Evolutionary conservation across 2,113 vertebrate species (phyloP).

Genomic region (Misgurnus anguillicaudatus): DNA sequence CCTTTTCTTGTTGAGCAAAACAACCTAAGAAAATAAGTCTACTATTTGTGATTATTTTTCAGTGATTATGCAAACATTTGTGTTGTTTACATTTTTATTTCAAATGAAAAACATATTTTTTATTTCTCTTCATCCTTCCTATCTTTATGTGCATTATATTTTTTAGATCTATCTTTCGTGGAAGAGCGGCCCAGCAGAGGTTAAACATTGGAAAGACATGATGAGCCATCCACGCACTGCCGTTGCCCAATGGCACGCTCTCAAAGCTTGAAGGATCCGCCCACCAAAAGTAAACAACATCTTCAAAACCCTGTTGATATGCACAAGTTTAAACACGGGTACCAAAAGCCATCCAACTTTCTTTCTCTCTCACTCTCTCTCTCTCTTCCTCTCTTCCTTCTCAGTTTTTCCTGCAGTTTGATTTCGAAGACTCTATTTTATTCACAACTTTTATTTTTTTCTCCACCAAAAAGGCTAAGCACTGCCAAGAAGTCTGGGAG

Average conservation of each 20-base stretch:
- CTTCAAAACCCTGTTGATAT: conserved; percentile 68
- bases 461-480: conserved; percentile 51
- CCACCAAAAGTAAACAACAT: conserved; percentile 53
- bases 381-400: background rate
- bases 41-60: too few species aligned
- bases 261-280: conserved; percentile 88
- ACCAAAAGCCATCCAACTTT: conserved; percentile 78
- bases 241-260: conserved; percentile 98
- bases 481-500: conserved; percentile 47
- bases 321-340: conserved; percentile 83
- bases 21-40: too few species aligned
- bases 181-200: conserved; percentile 97
- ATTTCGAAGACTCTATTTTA: background rate
- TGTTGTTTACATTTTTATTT: too few species aligned
- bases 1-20: too few species aligned
- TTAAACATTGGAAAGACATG: conserved; percentile 99
- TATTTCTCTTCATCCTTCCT: conserved; percentile 17
- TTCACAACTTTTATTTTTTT: conserved; percentile 30
- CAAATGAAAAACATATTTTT: background rate
- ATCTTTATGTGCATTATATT: background rate
- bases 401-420: conserved; percentile 13
- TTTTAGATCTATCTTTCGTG: conserved; percentile 96
- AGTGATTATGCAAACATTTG: too few species aligned
- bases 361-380: conserved; percentile 58
- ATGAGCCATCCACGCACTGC: conserved; percentile 92